Percentiles rank a stretch among this genome's conserved stretches.
Evolutionary conservation across 2,113 vertebrate genomes (phyloP).

Genomic region (Cyanocitta stelleri): DNA sequence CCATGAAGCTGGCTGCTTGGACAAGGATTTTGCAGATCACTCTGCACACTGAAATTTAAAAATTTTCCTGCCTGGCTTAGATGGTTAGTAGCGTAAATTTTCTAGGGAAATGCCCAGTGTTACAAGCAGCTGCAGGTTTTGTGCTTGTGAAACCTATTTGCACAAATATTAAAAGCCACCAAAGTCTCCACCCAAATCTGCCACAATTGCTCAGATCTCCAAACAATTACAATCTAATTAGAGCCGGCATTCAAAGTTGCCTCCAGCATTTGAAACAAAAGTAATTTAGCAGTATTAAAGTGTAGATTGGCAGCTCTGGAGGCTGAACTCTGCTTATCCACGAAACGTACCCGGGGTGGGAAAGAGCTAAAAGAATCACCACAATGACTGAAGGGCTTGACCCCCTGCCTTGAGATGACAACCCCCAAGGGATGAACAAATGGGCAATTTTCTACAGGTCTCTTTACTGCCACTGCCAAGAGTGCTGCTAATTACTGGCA

Average conservation of each 20-base stretch:
- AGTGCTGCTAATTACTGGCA: constrained; percentile 40
- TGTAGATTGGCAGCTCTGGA: constrained; percentile 54
- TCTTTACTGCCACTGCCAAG: not conserved
- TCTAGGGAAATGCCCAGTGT: not conserved
- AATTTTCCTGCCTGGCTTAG: not conserved
- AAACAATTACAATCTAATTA: constrained; percentile 60
- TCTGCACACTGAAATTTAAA: not conserved
- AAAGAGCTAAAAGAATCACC: not conserved
- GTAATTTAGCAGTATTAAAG: constrained; percentile 63
- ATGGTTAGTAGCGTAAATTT: not conserved
- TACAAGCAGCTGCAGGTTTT: not conserved
- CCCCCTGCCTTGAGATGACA: constrained; percentile 32
- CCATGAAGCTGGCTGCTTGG: not conserved
- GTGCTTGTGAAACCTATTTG: not conserved
- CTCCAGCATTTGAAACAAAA: constrained; percentile 62
- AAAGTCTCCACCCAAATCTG: constrained; percentile 11
- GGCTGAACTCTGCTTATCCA: not conserved
- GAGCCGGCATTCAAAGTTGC: constrained; percentile 49
- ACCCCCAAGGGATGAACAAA: constrained; percentile 30
- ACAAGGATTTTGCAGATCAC: not conserved
- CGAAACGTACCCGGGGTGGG: not conserved
- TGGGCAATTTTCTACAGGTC: constrained; percentile 26
- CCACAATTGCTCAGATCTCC: constrained; percentile 45
- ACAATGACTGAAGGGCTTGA: constrained; percentile 9
- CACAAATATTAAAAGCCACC: not conserved